Percentiles rank a stretch among this genome's conserved stretches.
phyloP scores from a whole-genome alignment of 2,888 invertebrate species.

The Saturnia pavonia region DNA sequence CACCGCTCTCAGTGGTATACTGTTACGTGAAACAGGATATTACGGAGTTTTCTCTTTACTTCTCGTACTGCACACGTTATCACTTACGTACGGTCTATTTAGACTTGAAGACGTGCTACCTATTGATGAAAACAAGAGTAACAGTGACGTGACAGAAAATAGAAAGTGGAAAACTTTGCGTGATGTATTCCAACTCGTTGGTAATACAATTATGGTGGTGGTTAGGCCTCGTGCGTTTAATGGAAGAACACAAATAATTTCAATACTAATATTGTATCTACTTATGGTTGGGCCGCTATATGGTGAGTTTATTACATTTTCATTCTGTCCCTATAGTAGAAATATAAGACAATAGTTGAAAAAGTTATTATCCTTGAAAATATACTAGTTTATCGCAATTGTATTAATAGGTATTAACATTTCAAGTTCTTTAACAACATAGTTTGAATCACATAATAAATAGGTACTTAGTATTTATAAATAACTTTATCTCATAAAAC shows the following conservation, averaged over 20 bases:
- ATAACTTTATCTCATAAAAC: background rate
- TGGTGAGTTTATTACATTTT: slow-evolving; percentile 53
- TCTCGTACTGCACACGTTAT: slow-evolving; percentile 54
- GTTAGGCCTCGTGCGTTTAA: slow-evolving; percentile 56
- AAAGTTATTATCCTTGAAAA: slow-evolving; percentile 1
- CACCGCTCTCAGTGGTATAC: slow-evolving; percentile 77
- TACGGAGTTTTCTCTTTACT: slow-evolving; percentile 73
- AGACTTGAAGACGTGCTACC: slow-evolving; percentile 64
- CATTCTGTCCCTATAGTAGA: background rate
- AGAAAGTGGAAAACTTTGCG: slow-evolving; percentile 42
- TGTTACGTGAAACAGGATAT: slow-evolving; percentile 68
- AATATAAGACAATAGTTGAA: background rate
- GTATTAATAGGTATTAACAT: slow-evolving; percentile 12
- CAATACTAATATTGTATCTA: slow-evolving; percentile 65
- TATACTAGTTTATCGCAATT: background rate
- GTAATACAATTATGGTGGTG: slow-evolving; percentile 68
- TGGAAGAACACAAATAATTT: slow-evolving; percentile 64
- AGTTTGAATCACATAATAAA: background rate
- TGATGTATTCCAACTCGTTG: slow-evolving; percentile 63
- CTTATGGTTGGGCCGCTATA: slow-evolving; percentile 77
- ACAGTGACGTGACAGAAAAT: slow-evolving; percentile 28
- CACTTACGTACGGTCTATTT: slow-evolving; percentile 65
- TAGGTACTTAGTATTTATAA: background rate
- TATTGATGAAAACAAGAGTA: slow-evolving; percentile 32
- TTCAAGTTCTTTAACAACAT: slow-evolving; percentile 8